Conservation (phyloP, 1,140 invertebrate genomes). For the Drosophila kurseongensis region DNA sequence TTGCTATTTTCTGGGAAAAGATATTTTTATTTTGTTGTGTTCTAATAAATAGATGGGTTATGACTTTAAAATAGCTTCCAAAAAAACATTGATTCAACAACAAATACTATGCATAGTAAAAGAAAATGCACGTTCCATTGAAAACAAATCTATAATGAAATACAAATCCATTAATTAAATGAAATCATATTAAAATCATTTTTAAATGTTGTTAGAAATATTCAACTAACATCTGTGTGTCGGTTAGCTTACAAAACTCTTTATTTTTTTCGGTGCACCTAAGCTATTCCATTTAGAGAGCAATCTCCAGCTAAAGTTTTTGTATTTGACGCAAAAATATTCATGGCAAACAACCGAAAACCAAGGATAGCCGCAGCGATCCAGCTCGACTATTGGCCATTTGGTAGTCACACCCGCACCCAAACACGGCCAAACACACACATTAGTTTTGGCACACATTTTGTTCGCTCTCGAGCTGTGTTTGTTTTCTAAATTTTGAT, state of each 20-base stretch:
- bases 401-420: slow-evolving; percentile 47
- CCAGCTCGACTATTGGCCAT: slow-evolving; percentile 68
- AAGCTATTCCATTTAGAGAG: slow-evolving; percentile 20
- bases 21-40: background rate
- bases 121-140: too few relatives aligned
- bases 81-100: too few relatives aligned
- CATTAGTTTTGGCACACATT: slow-evolving; percentile 50
- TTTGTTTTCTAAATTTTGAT: slow-evolving; percentile 72
- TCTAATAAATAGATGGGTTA: too few relatives aligned
- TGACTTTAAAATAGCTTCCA: too few relatives aligned
- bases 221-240: too few relatives aligned
- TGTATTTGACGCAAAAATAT: slow-evolving; percentile 76
- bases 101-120: too few relatives aligned
- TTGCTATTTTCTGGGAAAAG: too few relatives aligned
- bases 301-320: slow-evolving; percentile 45
- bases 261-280: slow-evolving; percentile 2
- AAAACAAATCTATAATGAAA: too few relatives aligned
- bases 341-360: slow-evolving; percentile 52
- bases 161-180: too few relatives aligned
- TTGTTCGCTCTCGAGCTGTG: slow-evolving; percentile 36
- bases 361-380: slow-evolving; percentile 10
- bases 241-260: too few relatives aligned
- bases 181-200: too few relatives aligned
- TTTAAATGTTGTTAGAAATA: too few relatives aligned
- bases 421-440: slow-evolving; percentile 5